Percentiles rank a stretch among this genome's conserved stretches.
These are phyloP conservation scores for Sardina pilchardus DNA, from an alignment of 2,113 vertebrate species.

Conservation along the genomic window DNA sequence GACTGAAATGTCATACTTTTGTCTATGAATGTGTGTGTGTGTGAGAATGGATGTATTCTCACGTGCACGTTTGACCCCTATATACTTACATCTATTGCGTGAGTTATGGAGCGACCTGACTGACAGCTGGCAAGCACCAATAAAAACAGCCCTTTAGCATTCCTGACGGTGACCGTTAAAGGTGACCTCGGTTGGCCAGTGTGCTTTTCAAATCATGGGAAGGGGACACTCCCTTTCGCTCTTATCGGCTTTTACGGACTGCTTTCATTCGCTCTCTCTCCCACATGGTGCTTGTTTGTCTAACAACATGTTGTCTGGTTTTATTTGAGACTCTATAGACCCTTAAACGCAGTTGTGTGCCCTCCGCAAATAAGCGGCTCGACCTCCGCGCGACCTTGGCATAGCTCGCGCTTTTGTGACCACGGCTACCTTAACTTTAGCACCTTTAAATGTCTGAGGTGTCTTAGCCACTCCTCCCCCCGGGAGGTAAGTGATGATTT, in stretches of 20 bases:
- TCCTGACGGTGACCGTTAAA: conserved; percentile 60
- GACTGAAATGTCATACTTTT: conserved; percentile 6
- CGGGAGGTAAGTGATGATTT: not conserved
- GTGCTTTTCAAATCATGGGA: conserved; percentile 1
- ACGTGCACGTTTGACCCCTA: not conserved
- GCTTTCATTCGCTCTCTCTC: not conserved
- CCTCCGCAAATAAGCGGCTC: not conserved
- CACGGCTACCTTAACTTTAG: not conserved
- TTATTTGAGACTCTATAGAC: not conserved
- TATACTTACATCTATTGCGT: conserved; percentile 16
- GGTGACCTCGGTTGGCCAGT: conserved; percentile 42
- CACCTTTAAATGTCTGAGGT: not conserved
- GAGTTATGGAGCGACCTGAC: conserved; percentile 61
- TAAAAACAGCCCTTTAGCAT: conserved; percentile 65
- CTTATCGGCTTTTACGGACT: not conserved
- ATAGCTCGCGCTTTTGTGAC: not conserved
- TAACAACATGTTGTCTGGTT: not conserved
- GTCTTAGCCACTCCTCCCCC: not conserved
- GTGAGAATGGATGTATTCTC: conserved; percentile 20
- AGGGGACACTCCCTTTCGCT: not conserved
- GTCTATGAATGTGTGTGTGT: conserved; percentile 11
- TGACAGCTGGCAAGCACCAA: conserved; percentile 67
- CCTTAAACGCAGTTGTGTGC: not conserved
- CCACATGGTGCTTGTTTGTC: not conserved
- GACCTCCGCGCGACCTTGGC: not conserved